Conservation (phyloP, 1,140 invertebrate genomes). For the Aphis craccivora region DNA sequence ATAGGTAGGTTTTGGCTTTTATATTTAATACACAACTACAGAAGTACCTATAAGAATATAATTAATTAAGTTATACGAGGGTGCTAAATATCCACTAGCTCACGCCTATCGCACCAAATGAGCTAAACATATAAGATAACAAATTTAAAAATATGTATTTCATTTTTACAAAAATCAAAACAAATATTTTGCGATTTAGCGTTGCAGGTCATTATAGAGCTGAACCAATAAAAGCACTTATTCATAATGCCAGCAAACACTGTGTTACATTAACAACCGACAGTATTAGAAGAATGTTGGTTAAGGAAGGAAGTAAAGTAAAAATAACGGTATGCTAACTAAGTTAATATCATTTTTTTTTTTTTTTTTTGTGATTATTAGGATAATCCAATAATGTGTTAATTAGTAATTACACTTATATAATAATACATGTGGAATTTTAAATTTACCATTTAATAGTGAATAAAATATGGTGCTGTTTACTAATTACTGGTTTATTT, state of each 20-base stretch:
- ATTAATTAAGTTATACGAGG: too few relatives aligned
- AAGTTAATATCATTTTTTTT: background rate
- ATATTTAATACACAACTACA: background rate
- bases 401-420: too few relatives aligned
- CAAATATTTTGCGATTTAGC: background rate
- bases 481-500: background rate
- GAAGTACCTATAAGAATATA: too few relatives aligned
- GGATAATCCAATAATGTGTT: too few relatives aligned
- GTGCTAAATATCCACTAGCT: too few relatives aligned
- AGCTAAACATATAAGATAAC: background rate
- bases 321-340: constrained; percentile 36
- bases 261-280: constrained; percentile 48
- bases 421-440: too few relatives aligned
- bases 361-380: background rate
- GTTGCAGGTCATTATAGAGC: constrained; percentile 35
- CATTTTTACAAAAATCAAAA: background rate
- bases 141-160: background rate
- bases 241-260: constrained; percentile 49
- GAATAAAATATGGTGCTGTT: background rate
- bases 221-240: constrained; percentile 47
- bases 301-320: constrained; percentile 38
- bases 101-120: background rate
- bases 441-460: background rate
- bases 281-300: constrained; percentile 39
- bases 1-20: constrained; percentile 65